Conservation (phyloP, 2,113 vertebrate species). For the sheep (Ovis aries) region DNA sequence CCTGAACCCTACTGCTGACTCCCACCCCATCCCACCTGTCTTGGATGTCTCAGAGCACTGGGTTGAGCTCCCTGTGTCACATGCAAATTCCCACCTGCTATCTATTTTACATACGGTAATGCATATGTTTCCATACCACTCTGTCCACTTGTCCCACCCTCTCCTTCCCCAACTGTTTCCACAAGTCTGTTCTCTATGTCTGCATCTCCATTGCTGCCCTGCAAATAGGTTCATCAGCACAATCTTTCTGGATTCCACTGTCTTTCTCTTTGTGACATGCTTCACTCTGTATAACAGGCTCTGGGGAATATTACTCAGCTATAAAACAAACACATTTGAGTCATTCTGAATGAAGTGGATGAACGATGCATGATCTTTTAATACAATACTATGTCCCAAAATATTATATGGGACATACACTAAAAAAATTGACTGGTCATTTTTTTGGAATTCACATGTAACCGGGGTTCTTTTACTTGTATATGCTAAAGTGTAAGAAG, state of each 20-base stretch:
- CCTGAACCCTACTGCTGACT: background rate
- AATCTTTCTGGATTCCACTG: background rate
- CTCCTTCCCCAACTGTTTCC: background rate
- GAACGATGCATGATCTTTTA: background rate
- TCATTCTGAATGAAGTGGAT: background rate
- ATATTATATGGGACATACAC: background rate
- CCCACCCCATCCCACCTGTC: background rate
- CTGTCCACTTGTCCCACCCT: background rate
- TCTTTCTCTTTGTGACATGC: background rate
- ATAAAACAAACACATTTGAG: background rate
- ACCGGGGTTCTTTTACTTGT: background rate
- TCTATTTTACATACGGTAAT: background rate
- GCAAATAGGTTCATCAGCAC: background rate
- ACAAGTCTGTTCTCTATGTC: background rate
- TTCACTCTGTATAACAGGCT: background rate
- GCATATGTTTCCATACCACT: background rate
- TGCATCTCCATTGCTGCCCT: background rate
- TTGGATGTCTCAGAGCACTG: background rate
- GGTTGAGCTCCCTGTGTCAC: background rate
- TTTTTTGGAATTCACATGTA: background rate
- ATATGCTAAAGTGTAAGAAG: no score
- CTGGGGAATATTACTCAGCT: background rate
- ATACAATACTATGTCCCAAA: background rate
- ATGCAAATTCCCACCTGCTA: background rate
- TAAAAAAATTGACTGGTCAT: background rate